Conservation (phyloP, 2,113 vertebrate species). For the Oplegnathus fasciatus region DNA sequence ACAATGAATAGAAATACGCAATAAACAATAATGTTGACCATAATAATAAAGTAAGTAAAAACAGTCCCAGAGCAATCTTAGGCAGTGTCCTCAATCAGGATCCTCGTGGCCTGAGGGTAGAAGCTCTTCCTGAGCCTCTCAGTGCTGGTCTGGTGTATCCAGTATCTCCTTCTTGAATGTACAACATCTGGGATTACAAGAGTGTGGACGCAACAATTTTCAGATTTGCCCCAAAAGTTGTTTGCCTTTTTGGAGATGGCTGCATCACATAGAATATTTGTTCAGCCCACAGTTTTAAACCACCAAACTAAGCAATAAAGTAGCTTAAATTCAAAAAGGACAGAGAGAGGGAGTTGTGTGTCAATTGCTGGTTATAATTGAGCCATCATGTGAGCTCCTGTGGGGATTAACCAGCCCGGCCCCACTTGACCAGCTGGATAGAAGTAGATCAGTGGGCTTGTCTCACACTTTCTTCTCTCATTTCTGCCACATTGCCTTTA, state of each 20-base stretch:
- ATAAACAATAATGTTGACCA: no score
- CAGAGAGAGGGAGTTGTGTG: conserved; percentile 13
- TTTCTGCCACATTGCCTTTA: conserved; percentile 17
- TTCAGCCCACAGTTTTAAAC: conserved; percentile 6
- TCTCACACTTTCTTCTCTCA: conserved; percentile 23
- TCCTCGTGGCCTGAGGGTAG: no score
- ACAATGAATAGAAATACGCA: no score
- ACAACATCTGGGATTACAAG: not conserved
- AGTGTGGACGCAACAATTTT: not conserved
- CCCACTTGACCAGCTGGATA: conserved; percentile 52
- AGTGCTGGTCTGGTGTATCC: no score
- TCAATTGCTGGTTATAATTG: conserved; percentile 56
- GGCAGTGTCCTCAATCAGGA: no score
- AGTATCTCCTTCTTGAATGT: no score
- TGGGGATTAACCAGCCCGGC: conserved; percentile 55
- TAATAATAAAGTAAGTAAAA: no score
- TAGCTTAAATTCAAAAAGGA: conserved; percentile 35
- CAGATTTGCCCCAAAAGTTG: not conserved
- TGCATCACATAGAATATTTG: not conserved
- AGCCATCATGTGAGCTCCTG: conserved; percentile 49
- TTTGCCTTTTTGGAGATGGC: not conserved
- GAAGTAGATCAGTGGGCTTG: conserved; percentile 39
- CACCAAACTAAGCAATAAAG: conserved; percentile 34
- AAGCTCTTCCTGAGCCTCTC: no score
- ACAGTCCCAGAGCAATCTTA: no score